These are phyloP conservation scores for Glyptemys insculpta DNA, from an alignment of 2,797 vertebrate genomes.

Conservation along the genomic window DNA sequence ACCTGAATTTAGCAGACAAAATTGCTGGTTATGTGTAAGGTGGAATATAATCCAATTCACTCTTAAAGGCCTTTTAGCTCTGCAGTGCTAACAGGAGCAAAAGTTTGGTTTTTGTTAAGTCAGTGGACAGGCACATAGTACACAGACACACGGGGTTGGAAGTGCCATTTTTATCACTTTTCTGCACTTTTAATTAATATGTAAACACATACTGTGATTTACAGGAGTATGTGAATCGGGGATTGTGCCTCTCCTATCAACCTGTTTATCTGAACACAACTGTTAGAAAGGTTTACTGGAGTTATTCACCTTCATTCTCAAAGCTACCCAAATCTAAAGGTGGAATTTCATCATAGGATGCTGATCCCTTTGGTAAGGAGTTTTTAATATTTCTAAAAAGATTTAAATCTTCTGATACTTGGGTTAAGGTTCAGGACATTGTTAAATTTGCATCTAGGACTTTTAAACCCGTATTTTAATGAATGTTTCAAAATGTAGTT, in stretches of 20 bases:
- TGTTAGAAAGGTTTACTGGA: rapidly evolving
- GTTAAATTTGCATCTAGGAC: neutral
- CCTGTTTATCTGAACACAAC: neutral
- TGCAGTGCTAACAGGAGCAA: neutral
- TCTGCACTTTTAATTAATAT: neutral
- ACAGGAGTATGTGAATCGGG: neutral
- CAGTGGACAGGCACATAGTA: neutral
- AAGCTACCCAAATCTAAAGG: neutral
- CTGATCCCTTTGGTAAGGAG: neutral
- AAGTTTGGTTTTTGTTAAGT: neutral
- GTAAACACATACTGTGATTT: neutral
- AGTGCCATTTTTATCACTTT: neutral
- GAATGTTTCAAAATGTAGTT: slow-evolving; percentile 42
- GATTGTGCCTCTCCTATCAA: rapidly evolving
- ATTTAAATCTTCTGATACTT: neutral
- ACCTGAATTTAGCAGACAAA: neutral
- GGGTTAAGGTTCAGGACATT: neutral
- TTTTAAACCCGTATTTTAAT: neutral
- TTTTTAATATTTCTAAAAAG: neutral
- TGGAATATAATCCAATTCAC: neutral
- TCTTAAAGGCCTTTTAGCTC: neutral
- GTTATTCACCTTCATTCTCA: neutral
- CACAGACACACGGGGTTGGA: neutral
- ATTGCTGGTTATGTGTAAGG: neutral
- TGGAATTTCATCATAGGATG: neutral